Base-by-base conservation (phyloP, 35 echinoderm and acorn worm species). In the Ptychodera flava region DNA sequence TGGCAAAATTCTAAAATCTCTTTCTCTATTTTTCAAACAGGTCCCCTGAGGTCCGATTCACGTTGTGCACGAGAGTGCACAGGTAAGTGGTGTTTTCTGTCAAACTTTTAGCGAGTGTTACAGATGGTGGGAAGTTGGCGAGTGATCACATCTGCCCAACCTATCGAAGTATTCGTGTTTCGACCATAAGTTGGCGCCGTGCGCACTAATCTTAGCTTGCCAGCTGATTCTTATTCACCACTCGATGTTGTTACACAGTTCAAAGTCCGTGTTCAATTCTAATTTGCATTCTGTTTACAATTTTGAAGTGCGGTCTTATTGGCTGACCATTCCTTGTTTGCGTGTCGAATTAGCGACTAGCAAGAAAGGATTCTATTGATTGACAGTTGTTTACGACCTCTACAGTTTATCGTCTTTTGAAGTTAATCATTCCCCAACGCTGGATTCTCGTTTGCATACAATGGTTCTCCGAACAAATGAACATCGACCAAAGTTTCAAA, bases 81-180 rank as follows among this genome's bases (percentile, higher is more conserved):
- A 85, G 84, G 84, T 85, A 30, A 85, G 84, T 85, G 28, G 0
- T 32, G 35, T n/a, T n/a, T n/a, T n/a, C n/a, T n/a, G n/a, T n/a
- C n/a, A n/a, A n/a, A n/a, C n/a, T n/a, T n/a, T n/a, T n/a, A n/a
- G n/a, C n/a, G n/a, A n/a, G n/a, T n/a, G n/a, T n/a, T n/a, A n/a
- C n/a, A n/a, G n/a, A n/a, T n/a, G n/a, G n/a, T n/a, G n/a, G n/a
- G n/a, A n/a, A n/a, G n/a, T n/a, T n/a, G n/a, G n/a, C n/a, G n/a
- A n/a, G n/a, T n/a, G n/a, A n/a, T n/a, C n/a, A n/a, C n/a, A n/a
- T n/a, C n/a, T n/a, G n/a, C n/a, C n/a, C n/a, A n/a, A n/a, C n/a
- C n/a, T n/a, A n/a, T n/a, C n/a, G n/a, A n/a, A n/a, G n/a, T n/a
- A n/a, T n/a, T n/a, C n/a, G n/a, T n/a, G n/a, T n/a, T n/a, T n/a